Evolutionary conservation across 2,888 invertebrate genomes (phyloP).

Genomic region (Tupiocoris notatus): DNA sequence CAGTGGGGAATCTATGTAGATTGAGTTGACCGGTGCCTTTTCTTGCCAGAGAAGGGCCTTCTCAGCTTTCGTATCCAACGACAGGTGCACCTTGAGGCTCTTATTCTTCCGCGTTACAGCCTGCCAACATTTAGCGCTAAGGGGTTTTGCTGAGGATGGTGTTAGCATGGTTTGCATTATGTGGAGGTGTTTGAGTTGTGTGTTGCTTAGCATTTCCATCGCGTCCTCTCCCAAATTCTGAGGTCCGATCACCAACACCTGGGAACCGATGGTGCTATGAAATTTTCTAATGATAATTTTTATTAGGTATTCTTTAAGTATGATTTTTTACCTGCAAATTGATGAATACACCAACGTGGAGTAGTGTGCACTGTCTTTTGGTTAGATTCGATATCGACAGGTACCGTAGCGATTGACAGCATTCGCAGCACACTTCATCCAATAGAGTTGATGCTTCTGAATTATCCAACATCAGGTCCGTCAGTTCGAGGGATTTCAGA

Average conservation of each 20-base stretch:
- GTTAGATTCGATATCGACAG: slow-evolving; percentile 74
- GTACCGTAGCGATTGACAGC: slow-evolving; percentile 62
- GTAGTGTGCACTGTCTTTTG: slow-evolving; percentile 65
- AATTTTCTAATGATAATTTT: too few species aligned
- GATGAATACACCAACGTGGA: slow-evolving; percentile 73
- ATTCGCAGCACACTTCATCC: slow-evolving; percentile 68
- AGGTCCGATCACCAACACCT: slow-evolving; percentile 67
- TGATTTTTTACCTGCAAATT: slow-evolving; percentile 61
- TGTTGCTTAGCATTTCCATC: slow-evolving; percentile 65
- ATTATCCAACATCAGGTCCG: slow-evolving; percentile 72
- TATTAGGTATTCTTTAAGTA: too few species aligned
- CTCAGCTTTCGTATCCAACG: slow-evolving; percentile 61
- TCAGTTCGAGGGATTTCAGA: slow-evolving; percentile 65
- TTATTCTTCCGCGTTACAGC: slow-evolving; percentile 61
- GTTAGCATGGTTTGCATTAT: slow-evolving; percentile 71
- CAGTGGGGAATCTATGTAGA: slow-evolving; percentile 65
- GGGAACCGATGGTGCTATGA: too few species aligned
- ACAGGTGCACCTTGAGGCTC: slow-evolving; percentile 62
- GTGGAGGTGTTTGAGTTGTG: slow-evolving; percentile 65
- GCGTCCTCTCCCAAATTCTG: slow-evolving; percentile 75
- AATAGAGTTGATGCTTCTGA: slow-evolving; percentile 68
- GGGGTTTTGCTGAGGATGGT: slow-evolving; percentile 56
- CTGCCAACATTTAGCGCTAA: slow-evolving; percentile 55
- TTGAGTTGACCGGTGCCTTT: slow-evolving; percentile 65
- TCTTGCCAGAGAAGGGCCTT: slow-evolving; percentile 67